These are phyloP conservation scores for Pseudomyrmex dendroicus DNA, from an alignment of 1,140 invertebrate genomes.

Conservation along the genomic window DNA sequence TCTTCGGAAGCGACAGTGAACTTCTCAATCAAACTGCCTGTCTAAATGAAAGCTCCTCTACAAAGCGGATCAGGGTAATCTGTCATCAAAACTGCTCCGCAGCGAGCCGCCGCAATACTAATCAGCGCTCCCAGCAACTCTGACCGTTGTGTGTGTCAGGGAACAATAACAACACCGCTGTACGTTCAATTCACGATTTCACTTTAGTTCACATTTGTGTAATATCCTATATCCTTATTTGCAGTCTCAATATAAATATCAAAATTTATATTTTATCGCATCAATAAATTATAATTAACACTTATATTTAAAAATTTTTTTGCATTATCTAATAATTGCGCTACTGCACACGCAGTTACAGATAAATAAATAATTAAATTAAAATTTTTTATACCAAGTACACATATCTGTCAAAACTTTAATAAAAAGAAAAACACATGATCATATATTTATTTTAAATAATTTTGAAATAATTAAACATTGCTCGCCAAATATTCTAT, in stretches of 20 bases:
- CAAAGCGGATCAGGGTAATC: slow-evolving; percentile 85
- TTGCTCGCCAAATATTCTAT: not conserved
- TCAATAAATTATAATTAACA: not conserved
- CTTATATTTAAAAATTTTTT: too few relatives aligned
- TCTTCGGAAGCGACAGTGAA: slow-evolving; percentile 77
- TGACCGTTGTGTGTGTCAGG: slow-evolving; percentile 56
- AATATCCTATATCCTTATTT: too few relatives aligned
- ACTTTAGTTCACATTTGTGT: too few relatives aligned
- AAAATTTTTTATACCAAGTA: too few relatives aligned
- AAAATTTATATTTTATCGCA: not conserved
- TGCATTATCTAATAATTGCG: not conserved
- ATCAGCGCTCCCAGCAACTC: slow-evolving; percentile 77
- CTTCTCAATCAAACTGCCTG: slow-evolving; percentile 84
- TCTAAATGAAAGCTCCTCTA: slow-evolving; percentile 84
- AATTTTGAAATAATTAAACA: not conserved
- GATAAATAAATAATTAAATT: not conserved
- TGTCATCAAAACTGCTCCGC: slow-evolving; percentile 84
- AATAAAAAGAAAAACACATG: not conserved
- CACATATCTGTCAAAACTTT: not conserved
- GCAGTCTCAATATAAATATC: not conserved
- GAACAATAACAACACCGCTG: slow-evolving; percentile 51
- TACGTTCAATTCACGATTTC: not conserved
- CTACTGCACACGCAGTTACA: not conserved
- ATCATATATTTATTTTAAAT: not conserved
- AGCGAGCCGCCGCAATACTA: slow-evolving; percentile 79